Evolutionary conservation across 1,140 invertebrate genomes (phyloP).

Genomic region (Oppia nitens): DNA sequence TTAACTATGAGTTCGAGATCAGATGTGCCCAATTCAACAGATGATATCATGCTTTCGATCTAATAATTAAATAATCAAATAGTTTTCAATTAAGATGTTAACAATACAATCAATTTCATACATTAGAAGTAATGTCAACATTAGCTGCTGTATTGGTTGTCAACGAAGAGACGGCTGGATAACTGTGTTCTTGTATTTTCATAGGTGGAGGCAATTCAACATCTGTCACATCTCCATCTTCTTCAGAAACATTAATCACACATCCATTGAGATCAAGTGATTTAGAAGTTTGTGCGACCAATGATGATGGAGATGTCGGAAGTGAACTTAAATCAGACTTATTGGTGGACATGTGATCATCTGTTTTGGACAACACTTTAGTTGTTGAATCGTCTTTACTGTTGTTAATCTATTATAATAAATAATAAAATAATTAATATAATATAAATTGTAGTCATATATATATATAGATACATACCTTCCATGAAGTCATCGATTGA

Average conservation of each 20-base stretch:
- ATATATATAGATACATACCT: background rate
- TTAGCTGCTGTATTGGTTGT: background rate
- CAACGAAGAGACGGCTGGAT: slow-evolving; percentile 1
- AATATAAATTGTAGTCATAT: background rate
- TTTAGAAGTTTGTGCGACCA: background rate
- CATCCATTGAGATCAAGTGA: slow-evolving; percentile 13
- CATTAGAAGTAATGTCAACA: background rate
- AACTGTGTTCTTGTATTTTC: slow-evolving; percentile 68
- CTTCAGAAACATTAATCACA: slow-evolving; percentile 33
- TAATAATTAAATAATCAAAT: background rate
- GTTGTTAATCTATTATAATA: background rate
- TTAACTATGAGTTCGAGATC: background rate
- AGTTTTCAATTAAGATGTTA: background rate
- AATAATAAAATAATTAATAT: background rate
- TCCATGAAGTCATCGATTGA: background rate
- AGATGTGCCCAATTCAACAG: background rate
- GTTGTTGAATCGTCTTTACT: background rate
- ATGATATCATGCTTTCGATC: background rate
- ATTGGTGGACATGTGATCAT: background rate
- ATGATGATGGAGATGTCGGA: background rate
- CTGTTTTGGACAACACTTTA: background rate
- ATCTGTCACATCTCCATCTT: slow-evolving; percentile 56
- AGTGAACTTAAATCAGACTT: background rate
- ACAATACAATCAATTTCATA: background rate
- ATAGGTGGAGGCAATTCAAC: slow-evolving; percentile 83